Base-by-base conservation (phyloP, 2,888 invertebrate species). In the Stenoptilia bipunctidactyla region DNA sequence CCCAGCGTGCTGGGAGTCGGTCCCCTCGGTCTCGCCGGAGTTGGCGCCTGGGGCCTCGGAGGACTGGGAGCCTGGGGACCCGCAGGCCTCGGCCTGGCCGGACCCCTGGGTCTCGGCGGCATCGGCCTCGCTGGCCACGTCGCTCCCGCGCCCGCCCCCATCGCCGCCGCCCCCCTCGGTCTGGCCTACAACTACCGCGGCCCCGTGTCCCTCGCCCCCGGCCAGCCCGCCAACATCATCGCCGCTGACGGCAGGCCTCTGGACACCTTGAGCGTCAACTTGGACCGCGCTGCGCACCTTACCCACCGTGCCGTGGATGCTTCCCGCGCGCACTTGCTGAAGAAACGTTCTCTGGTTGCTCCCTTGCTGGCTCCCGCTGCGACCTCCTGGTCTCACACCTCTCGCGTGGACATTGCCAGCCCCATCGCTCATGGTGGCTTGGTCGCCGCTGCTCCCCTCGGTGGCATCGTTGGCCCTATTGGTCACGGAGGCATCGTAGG, bases 231-330 rank as follows among this genome's bases (percentile, higher is more conserved):
- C 47, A 73, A 64, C 58, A 72, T 83, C 43, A 46, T 79, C 47
- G 77, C 76, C 38, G 64, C 73, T 35, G 80, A 79, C 47, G 82
- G 83, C 56, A 76, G 79, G 53, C 83, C 83, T 1, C 57, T 84
- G 34, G 83, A 84, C 46, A 84, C 83, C 40, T 59, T 82, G 33
- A 79, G 75, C 46, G 83, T 84, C 30, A 82, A 82, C 56, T 55
- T 77, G 50, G 82, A 82, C 55, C 76, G 77, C 40, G 76, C 71
- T n/a, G 70, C 72, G 40, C 80, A 80, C 53, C 53, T 58, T 45
- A 80, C 76, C 40, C 80, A 79, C 3, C 65, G 63, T 45, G 72
- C 73, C 20, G 58, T 79, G 70, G 61, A 34, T 35, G 57, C 6
- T 13, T 57, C 51, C 35, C 61, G 53, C 27, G 58, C 51, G 35